phyloP scores from a whole-genome alignment of 2,113 vertebrate genomes.

The Procavia capensis region DNA sequence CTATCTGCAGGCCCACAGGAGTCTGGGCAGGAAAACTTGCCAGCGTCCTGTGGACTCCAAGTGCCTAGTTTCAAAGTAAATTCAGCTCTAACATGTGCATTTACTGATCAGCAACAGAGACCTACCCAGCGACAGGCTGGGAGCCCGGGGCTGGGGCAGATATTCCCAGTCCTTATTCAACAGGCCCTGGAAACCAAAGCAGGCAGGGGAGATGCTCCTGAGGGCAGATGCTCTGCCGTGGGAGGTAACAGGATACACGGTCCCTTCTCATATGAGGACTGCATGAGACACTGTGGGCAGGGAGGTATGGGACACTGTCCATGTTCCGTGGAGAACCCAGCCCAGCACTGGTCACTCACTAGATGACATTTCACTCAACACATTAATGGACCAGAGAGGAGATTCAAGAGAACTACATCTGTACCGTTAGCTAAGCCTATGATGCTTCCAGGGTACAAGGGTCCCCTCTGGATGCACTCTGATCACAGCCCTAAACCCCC shows the following conservation, averaged over 20 bases:
- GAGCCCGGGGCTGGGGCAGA: neutral
- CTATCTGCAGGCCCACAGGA: neutral
- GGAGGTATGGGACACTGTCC: no score
- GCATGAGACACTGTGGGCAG: neutral
- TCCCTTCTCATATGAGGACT: neutral
- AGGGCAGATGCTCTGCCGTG: neutral
- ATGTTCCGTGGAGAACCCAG: neutral
- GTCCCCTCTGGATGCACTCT: neutral
- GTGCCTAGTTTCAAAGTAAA: neutral
- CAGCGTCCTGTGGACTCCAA: neutral
- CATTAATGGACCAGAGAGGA: neutral
- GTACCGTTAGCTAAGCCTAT: neutral
- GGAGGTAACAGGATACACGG: neutral
- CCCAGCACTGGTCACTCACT: rapidly evolving
- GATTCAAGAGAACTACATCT: neutral
- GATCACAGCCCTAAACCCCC: neutral
- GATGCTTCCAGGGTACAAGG: neutral
- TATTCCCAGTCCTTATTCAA: neutral
- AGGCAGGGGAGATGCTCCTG: neutral
- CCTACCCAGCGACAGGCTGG: neutral
- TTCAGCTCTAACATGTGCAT: neutral
- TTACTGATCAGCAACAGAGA: neutral
- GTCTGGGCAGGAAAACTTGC: neutral
- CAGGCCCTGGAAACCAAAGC: neutral
- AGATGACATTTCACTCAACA: neutral